Evolutionary conservation across 2,888 invertebrate genomes (phyloP), one percentile per base, ranked within the genome.

Genomic region (Diabrotica balteata): DNA sequence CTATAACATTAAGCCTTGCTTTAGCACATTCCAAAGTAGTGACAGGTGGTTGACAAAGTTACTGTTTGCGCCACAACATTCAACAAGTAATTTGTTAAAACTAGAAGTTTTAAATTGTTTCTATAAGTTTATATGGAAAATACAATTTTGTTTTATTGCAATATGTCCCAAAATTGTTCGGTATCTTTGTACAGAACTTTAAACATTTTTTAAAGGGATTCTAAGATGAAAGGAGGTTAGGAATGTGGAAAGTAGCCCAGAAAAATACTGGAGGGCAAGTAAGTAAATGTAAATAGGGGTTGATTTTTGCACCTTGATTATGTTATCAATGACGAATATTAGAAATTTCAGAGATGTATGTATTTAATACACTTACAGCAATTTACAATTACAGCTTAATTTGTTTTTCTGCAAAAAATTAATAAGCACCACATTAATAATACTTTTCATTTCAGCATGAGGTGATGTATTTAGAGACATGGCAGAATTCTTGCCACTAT

Each of bases 401-500:
- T 17, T 32, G 32, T 32, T 32, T 32, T 32, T 32, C 32, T 32
- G 32, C 32, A 32, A 32, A 32, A 3, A 32, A 32, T 32, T 32
- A 32, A 5, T 32, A 32, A 32, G 32, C 32, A 32, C 32, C 32
- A 32, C 5, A 32, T 32, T 32, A 32, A 32, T 32, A 32, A 5
- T 32, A 4, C 5, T 32, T 32, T 57, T 49, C 63, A 73, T 80
- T 78, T 71, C 73, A 83, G 80, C 74, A 83, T 83, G 83, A 78
- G 79, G 83, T 82, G 81, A 81, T 76, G 69, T 72, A 74, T 66
- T 63, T 52, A 68, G 73, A 81, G 80, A 78, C 78, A 88, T 88
- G 91, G 90, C 91, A 85, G 94, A 95, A 87, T 95, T 95, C 84
- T 88, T 95, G 84, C 95, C 95, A 76, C 88, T 95, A 82, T 95